Conservation (phyloP, 2,888 invertebrate species). For the Microctonus hyperodae region DNA sequence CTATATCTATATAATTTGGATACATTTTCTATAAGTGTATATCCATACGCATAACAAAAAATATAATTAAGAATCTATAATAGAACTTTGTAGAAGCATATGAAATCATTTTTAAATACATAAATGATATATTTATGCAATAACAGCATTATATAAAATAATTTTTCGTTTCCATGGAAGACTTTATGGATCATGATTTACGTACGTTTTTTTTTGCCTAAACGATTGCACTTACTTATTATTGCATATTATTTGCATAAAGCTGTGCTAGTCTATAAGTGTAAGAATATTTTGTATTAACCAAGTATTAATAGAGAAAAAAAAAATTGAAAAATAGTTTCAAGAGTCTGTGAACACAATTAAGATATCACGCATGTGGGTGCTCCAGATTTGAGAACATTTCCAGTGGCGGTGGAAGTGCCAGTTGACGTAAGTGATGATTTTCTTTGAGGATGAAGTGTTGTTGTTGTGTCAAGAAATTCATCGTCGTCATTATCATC, state of each 20-base stretch:
- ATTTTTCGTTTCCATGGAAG: not conserved
- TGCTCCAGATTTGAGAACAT: conserved; percentile 27
- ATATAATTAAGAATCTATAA: not conserved
- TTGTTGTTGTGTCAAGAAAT: conserved; percentile 58
- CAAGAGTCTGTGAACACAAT: not conserved
- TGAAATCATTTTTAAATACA: too few relatives aligned
- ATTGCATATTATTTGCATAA: not conserved
- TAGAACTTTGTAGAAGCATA: not conserved
- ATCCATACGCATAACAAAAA: not conserved
- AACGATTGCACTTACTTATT: conserved; percentile 9
- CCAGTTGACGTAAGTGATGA: conserved; percentile 53
- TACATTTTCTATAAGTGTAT: not conserved
- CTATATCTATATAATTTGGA: not conserved
- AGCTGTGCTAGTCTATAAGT: not conserved
- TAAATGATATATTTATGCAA: too few relatives aligned
- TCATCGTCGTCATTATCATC: conserved; percentile 60
- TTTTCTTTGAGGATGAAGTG: conserved; percentile 48
- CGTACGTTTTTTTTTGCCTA: not conserved
- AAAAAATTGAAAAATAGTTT: not conserved
- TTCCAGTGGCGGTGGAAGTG: conserved; percentile 46
- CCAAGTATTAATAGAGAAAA: not conserved
- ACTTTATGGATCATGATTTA: not conserved
- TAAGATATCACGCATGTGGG: conserved; percentile 37
- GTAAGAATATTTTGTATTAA: not conserved
- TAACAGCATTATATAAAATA: not conserved